Evolutionary conservation across 2,113 vertebrate species (phyloP).

Genomic region (Percopsis transmontana): DNA sequence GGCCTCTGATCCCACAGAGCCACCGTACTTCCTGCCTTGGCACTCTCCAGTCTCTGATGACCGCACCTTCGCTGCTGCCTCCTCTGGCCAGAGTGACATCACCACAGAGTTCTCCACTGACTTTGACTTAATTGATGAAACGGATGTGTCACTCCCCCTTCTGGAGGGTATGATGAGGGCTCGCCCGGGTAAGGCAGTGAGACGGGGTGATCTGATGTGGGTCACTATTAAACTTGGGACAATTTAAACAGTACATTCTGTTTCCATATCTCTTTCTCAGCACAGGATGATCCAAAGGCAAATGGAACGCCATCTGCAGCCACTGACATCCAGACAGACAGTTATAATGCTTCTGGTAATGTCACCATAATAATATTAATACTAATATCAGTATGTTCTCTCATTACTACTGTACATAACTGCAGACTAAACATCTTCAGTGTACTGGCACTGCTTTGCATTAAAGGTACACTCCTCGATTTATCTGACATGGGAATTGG

Average conservation of each 20-base stretch:
- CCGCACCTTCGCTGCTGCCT: slow-evolving; percentile 1
- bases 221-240: too few relatives aligned
- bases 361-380: not conserved
- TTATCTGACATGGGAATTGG: too few relatives aligned
- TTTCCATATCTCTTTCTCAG: not conserved
- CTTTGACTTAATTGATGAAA: slow-evolving; percentile 50
- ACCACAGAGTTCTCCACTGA: slow-evolving; percentile 22
- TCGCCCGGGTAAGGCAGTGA: slow-evolving; percentile 28
- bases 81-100: slow-evolving; percentile 8
- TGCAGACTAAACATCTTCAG: too few relatives aligned
- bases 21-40: slow-evolving; percentile 29
- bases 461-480: too few relatives aligned
- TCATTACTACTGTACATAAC: too few relatives aligned
- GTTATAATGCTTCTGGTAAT: slow-evolving; percentile 13
- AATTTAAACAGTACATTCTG: not conserved
- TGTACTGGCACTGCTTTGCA: too few relatives aligned
- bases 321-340: slow-evolving; percentile 4
- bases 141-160: slow-evolving; percentile 50
- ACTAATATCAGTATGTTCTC: not conserved
- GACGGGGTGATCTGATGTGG: too few relatives aligned
- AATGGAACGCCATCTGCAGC: not conserved
- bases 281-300: not conserved
- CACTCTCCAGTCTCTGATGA: slow-evolving; percentile 16
- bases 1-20: slow-evolving; percentile 2
- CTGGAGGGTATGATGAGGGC: slow-evolving; percentile 28